A percentile compares a stretch with the other conserved stretches of the same genome.
Conservation (phyloP, 2,797 vertebrate genomes). For the Sardinella longiceps region DNA sequence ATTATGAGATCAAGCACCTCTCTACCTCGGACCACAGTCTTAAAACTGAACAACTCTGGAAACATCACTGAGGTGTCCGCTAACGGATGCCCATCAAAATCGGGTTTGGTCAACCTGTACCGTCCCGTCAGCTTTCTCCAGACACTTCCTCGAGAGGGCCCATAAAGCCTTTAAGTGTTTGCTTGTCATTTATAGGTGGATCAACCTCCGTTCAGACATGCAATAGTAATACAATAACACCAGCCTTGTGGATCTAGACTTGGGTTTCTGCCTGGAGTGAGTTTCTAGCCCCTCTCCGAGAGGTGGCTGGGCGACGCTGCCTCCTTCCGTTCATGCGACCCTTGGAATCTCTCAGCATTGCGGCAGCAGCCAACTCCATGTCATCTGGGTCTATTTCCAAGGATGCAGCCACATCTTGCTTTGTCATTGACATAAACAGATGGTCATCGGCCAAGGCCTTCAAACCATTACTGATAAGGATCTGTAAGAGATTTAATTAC, state of each 20-base stretch:
- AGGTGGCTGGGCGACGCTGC: not conserved
- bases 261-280: not conserved
- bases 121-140: not conserved
- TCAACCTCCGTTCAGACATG: constrained; percentile 15
- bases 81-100: not conserved
- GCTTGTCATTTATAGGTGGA: constrained; percentile 14
- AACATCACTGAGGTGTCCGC: not conserved
- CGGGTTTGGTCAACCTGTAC: not conserved
- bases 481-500: constrained; percentile 58
- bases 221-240: not conserved
- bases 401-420: constrained; percentile 67
- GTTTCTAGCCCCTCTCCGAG: not conserved
- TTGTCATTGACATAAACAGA: constrained; percentile 62
- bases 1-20: not conserved
- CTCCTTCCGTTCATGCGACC: constrained; percentile 17
- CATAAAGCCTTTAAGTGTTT: not conserved
- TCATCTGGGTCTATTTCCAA: constrained; percentile 65
- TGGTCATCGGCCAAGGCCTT: constrained; percentile 62
- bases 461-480: constrained; percentile 69
- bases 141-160: not conserved
- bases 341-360: constrained; percentile 59
- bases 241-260: not conserved
- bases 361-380: constrained; percentile 67
- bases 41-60: not conserved
- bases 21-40: not conserved